Conservation (phyloP, 2,113 vertebrate genomes). For the Oceanodroma tethys region DNA sequence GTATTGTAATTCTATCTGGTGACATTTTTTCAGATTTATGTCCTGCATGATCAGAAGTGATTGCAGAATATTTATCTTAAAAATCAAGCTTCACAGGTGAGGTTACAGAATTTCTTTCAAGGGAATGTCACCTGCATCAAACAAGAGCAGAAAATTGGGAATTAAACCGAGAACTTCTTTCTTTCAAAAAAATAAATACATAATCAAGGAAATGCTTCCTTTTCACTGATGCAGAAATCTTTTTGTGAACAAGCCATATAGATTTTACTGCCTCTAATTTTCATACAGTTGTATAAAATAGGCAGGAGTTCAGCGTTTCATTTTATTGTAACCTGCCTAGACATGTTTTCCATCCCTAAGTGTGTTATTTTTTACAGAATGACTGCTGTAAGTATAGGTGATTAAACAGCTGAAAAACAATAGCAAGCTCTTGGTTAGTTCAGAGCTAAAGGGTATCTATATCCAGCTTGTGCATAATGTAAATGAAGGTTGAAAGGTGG, state of each 20-base stretch:
- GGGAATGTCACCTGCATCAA: neutral
- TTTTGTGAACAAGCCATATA: neutral
- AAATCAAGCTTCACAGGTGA: neutral
- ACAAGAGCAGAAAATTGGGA: neutral
- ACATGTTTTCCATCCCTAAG: neutral
- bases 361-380: neutral
- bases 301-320: neutral
- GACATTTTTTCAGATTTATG: neutral
- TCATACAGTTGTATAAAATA: neutral
- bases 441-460: neutral
- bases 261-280: neutral
- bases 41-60: neutral
- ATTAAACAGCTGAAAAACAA: neutral
- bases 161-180: neutral
- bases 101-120: neutral
- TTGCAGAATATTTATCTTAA: neutral
- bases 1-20: neutral
- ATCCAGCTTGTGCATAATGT: neutral
- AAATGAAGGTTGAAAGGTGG: neutral
- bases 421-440: neutral
- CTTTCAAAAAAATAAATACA: neutral
- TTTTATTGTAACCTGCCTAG: neutral
- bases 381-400: neutral
- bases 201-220: neutral
- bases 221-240: neutral